Evolutionary conservation across 1,140 invertebrate genomes (phyloP), one percentile per base, ranked within the genome.

Genomic region (Euura saliciscinereae): DNA sequence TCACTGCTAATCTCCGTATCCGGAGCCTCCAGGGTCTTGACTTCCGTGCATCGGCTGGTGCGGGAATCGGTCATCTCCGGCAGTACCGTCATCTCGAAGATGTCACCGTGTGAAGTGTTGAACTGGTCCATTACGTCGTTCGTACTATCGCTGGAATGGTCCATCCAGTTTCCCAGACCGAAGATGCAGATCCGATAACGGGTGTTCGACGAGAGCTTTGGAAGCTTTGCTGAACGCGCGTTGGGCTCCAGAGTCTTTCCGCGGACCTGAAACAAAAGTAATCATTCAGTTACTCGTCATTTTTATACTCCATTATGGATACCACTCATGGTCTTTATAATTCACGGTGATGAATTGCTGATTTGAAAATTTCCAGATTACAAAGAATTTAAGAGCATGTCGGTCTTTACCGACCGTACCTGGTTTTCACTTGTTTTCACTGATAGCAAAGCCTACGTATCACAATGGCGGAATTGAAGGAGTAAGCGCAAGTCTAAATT

Each of bases 181-280:
- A 95, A 88, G 42, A 97, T 94, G 84, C 96, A 97, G 77, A 97
- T 93, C 69, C 92, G 89, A 86, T 97, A 97, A 70, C 91, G 90
- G 0, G 93, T 94, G 79, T 93, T 94, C 1, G 95, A 91, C 70
- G 89, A 90, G 69, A 97, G 87, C 78, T 92, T 90, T 43, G 90
- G 90, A 65, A 97, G 86, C 83, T 92, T 92, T 45, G 93, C 91
- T 2, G 92, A 93, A 76, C 94, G 89, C 2, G 91, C 89, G 44
- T 89, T 90, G 10, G 91, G 88, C 79, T 93, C 92, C 70, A 95
- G 83, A 70, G 92, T 86, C 85, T 92, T 94, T 2, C 92, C 92
- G 69, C 90, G 90, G 73, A 94, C 90, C 93, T 94, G 88, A 45
- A 82, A 88, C 74, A 66, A 71, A 77, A 71, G 65, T 72, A 71